phyloP scores from a whole-genome alignment of 2,113 vertebrate genomes.

The Pagrus major region DNA sequence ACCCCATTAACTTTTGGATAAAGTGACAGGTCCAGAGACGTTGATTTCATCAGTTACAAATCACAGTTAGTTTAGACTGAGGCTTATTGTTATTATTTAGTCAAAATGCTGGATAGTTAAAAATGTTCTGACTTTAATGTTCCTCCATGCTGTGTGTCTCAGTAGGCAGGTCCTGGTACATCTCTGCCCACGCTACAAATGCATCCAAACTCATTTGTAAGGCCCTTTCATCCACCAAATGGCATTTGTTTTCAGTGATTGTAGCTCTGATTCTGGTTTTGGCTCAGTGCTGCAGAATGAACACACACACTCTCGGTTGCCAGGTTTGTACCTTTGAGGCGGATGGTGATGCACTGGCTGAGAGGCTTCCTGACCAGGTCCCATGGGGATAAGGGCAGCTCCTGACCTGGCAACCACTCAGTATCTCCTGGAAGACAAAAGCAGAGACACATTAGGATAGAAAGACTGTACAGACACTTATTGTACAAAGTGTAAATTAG shows the following conservation, averaged over 20 bases:
- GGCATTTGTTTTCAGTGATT: conserved; percentile 9
- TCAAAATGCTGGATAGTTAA: not conserved
- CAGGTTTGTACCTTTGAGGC: conserved; percentile 79
- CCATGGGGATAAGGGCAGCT: conserved; percentile 88
- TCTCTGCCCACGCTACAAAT: conserved; percentile 8
- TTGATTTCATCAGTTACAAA: not conserved
- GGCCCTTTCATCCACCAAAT: conserved; percentile 47
- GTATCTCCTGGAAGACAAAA: conserved; percentile 84
- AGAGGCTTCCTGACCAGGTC: conserved; percentile 91
- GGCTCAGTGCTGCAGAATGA: not conserved
- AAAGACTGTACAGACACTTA: not conserved
- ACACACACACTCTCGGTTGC: not conserved
- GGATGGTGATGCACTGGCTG: conserved; percentile 86
- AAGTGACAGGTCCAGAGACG: no score
- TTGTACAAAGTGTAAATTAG: not conserved
- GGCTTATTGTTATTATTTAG: not conserved
- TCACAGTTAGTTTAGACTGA: not conserved
- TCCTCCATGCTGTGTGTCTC: conserved; percentile 14
- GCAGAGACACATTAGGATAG: not conserved
- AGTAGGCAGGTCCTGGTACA: conserved; percentile 1
- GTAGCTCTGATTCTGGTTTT: conserved; percentile 23
- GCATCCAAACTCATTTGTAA: conserved; percentile 30
- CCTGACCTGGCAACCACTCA: conserved; percentile 89
- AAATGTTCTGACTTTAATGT: conserved; percentile 6
- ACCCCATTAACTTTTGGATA: no score